phyloP scores from a whole-genome alignment of 2,113 vertebrate species.

The Callospermophilus lateralis region DNA sequence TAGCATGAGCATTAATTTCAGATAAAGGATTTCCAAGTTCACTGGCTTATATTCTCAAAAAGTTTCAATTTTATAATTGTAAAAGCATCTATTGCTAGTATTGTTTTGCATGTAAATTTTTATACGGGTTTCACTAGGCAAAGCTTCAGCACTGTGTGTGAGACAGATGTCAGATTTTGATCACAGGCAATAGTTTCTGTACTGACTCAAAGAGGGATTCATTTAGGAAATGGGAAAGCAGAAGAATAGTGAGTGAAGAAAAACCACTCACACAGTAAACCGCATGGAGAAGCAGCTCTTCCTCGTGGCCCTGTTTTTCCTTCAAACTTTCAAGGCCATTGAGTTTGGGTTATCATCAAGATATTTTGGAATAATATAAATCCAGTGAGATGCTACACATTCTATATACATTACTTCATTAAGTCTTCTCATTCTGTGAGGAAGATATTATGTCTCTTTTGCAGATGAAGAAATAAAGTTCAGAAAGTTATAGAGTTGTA shows the following conservation, averaged over 20 bases:
- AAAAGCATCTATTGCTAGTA: background rate
- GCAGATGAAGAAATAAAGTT: background rate
- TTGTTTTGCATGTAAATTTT: background rate
- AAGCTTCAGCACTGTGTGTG: constrained; percentile 6
- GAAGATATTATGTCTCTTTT: background rate
- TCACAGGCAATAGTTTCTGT: constrained; percentile 30
- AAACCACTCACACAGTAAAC: background rate
- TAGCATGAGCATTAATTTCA: background rate
- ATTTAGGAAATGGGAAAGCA: background rate
- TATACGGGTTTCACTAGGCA: background rate
- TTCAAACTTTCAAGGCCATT: background rate
- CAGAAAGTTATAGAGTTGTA: background rate
- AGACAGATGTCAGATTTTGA: background rate
- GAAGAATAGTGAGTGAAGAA: constrained; percentile 8
- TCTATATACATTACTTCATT: background rate
- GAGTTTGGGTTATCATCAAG: background rate
- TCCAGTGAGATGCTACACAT: background rate
- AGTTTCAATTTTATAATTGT: background rate
- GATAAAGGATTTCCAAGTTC: constrained; percentile 10
- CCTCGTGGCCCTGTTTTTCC: background rate
- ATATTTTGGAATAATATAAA: constrained; percentile 10
- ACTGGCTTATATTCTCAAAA: background rate
- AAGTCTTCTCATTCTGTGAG: background rate
- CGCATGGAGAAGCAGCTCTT: background rate
- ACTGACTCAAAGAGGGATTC: background rate